Base-by-base conservation (phyloP, 2,797 vertebrate species). In the Melopsittacus undulatus region DNA sequence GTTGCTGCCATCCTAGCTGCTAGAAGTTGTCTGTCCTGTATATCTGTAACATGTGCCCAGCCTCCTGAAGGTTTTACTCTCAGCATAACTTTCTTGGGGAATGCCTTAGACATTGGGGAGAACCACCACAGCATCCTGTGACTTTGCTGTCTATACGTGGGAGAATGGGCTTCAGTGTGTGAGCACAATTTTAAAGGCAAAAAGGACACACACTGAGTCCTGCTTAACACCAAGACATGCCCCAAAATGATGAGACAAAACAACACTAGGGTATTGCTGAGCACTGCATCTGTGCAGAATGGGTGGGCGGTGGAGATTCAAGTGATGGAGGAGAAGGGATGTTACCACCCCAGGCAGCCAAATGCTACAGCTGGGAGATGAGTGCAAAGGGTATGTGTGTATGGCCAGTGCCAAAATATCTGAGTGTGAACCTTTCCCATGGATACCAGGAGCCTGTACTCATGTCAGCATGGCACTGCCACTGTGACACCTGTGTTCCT, bases 391-490 rank as follows among this genome's bases (percentile, higher is more conserved):
- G 24, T 29, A 11, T 2, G 23, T 38, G 36, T 49, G 32, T 0
- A 1, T 12, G n/a, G n/a, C 16, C 38, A 32, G 29, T 52, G n/a
- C 45, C 6, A 2, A 81, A 38, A n/a, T 3, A 87, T 15, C 40
- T 2, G 4, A 21, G 40, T 23, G 45, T 26, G 30, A 48, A 24
- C 21, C 21, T 42, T 16, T 70, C 23, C 45, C 32, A 16, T n/a
- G 56, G 34, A 30, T 8, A 15, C 23, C 30, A 30, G 68, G 42
- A 83, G 59, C 49, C 48, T 1, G 1, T 18, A 34, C 26, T 17
- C n/a, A 38, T 0, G 0, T 36, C 32, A 61, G 12, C 0, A 3
- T 11, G 56, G 43, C 34, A 7, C 45, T 30, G 74, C 61, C 2
- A 20, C 51, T 78, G 46, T 0, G 4, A 34, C 36, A 75, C 66